Evolutionary conservation across 2,113 vertebrate genomes (phyloP).

Genomic region (Arizona elegans): DNA sequence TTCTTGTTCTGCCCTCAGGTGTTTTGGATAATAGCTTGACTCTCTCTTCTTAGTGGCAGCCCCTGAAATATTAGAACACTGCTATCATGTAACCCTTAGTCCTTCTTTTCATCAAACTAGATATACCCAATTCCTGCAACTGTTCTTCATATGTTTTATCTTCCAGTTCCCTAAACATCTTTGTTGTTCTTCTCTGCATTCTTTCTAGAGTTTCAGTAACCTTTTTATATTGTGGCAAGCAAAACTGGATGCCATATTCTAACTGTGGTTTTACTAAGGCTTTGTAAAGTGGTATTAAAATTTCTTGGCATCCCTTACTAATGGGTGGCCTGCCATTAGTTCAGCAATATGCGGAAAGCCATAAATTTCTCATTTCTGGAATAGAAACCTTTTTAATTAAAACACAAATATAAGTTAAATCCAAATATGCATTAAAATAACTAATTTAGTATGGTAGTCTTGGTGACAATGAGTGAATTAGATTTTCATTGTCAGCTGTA

Average conservation of each 20-base stretch:
- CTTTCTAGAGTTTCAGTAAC: neutral
- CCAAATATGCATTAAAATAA: neutral
- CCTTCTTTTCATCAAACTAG: neutral
- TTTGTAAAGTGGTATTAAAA: no score
- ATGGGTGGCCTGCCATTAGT: neutral
- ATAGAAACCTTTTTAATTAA: neutral
- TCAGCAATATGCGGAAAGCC: neutral
- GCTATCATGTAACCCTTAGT: neutral
- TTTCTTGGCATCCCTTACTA: neutral
- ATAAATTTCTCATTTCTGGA: neutral
- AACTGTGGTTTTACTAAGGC: neutral
- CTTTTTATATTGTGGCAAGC: neutral
- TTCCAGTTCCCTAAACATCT: neutral
- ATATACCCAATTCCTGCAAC: neutral
- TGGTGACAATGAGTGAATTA: neutral
- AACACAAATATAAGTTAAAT: neutral
- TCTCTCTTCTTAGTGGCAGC: neutral
- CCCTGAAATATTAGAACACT: neutral
- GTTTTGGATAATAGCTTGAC: neutral
- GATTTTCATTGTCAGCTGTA: neutral
- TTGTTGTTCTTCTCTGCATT: neutral
- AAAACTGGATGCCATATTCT: neutral
- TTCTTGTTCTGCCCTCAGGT: neutral
- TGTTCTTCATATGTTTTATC: neutral
- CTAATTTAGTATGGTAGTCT: neutral